Conservation (phyloP, 2,888 invertebrate species). For the Mythimna vitellina region DNA sequence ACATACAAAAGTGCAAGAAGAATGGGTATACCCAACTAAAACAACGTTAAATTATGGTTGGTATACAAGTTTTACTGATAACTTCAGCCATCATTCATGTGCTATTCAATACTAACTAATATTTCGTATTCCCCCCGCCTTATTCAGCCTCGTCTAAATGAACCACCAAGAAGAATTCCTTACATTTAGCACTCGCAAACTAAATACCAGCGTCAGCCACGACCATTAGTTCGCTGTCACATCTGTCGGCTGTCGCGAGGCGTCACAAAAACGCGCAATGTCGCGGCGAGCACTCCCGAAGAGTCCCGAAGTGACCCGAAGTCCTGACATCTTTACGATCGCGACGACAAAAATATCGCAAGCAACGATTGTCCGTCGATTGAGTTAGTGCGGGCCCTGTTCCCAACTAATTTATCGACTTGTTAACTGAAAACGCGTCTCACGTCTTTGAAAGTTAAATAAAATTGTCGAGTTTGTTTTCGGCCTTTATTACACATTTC, state of each 20-base stretch:
- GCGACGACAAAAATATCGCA: conserved; percentile 85
- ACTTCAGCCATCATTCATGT: neutral
- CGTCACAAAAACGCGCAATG: conserved; percentile 68
- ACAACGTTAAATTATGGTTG: neutral
- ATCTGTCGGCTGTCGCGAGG: conserved; percentile 68
- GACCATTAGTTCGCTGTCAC: conserved; percentile 65
- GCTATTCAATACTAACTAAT: conserved; percentile 17
- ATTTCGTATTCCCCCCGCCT: conserved; percentile 1
- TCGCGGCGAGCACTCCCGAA: conserved; percentile 66
- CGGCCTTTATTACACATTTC: conserved; percentile 49
- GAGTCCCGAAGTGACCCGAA: conserved; percentile 13
- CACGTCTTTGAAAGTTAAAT: conserved; percentile 49
- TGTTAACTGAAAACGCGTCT: conserved; percentile 70
- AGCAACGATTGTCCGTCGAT: conserved; percentile 77
- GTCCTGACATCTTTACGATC: conserved; percentile 82
- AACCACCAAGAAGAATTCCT: conserved; percentile 56
- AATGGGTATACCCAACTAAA: neutral
- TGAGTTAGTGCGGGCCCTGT: conserved; percentile 79
- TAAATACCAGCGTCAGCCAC: conserved; percentile 51
- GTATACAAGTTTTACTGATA: neutral
- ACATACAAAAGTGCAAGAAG: too few relatives aligned
- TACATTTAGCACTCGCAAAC: conserved; percentile 56
- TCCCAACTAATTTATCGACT: conserved; percentile 79
- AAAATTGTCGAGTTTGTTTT: conserved; percentile 59
- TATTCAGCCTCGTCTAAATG: conserved; percentile 38